Base-by-base conservation (phyloP, 2,113 vertebrate species). In the Trogon surrucura region DNA sequence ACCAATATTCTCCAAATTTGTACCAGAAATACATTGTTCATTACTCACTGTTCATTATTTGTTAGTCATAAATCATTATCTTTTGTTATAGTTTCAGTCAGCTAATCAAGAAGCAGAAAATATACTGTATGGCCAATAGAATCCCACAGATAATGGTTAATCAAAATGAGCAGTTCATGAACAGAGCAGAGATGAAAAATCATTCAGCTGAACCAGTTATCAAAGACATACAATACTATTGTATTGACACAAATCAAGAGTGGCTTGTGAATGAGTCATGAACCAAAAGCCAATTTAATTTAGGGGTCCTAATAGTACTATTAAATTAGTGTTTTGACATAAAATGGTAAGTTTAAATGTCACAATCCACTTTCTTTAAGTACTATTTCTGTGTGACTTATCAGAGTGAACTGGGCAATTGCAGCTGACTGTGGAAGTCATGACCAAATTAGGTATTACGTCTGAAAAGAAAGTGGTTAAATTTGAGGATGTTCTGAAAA, bases 101-200 rank as follows among this genome's bases (percentile, higher is more conserved):
- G 32, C 41, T 95, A 92, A 93, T 85, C 66, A 89, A 91, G 91
- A 79, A 82, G 30, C 36, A 93, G 78, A 82, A 94, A 94, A 94
- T 89, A 61, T 4, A 74, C 36, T 64, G 19, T 81, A 64, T 65
- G 91, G 84, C 74, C 93, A 94, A 58, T 36, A 89, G n/a, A 11
- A 85, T 45, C 45, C 78, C 53, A 85, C 54, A 87, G 87, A 82
- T 53, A 81, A 57, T 72, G 61, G 89, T 91, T 79, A 94, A 91
- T 73, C 78, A 85, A 92, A 92, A 80, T 21, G 45, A 95, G 50
- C 38, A 44, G 14, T 53, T 89, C 73, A 29, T 51, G 73, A 87
- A 72, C 36, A 79, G 15, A 61, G 30, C 15, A n/a, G 25, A 60
- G 80, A 87, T 50, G 67, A 92, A 87, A 87, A 91, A 80, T 82